These are phyloP conservation scores for Gracilinanus agilis DNA, from an alignment of 2,113 vertebrate genomes.

Conservation along the genomic window DNA sequence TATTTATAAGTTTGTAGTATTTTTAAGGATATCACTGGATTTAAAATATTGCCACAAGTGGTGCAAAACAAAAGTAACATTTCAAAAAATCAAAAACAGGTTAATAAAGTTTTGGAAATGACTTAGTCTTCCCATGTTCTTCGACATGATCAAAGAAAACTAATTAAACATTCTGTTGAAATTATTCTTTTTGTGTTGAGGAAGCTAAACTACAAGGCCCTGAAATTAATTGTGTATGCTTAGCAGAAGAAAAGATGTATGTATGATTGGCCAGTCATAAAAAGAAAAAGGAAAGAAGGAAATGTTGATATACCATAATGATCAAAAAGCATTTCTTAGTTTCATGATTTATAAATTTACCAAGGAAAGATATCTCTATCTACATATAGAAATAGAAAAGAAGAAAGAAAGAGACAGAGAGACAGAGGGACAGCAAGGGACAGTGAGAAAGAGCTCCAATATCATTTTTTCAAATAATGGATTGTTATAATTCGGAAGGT, in stretches of 20 bases:
- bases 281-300: conserved; percentile 25
- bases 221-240: background rate
- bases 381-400: background rate
- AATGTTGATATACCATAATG: background rate
- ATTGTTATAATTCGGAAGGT: background rate
- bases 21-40: conserved; percentile 28
- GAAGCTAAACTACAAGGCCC: background rate
- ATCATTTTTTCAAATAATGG: conserved; percentile 43
- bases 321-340: background rate
- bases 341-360: background rate
- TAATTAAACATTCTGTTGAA: background rate
- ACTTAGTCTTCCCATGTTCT: background rate
- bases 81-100: conserved; percentile 52
- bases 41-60: conserved; percentile 39
- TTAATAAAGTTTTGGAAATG: conserved; percentile 25
- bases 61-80: background rate
- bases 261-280: background rate
- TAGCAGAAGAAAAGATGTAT: background rate
- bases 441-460: conserved; percentile 46
- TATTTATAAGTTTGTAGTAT: background rate
- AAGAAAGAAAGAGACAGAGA: background rate
- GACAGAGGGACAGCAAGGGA: background rate
- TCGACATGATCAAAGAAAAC: background rate
- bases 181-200: background rate
- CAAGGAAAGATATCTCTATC: background rate